Percentiles rank a stretch among this genome's conserved stretches.
phyloP scores from a whole-genome alignment of 2,888 invertebrate genomes.

The Lysandra coridon region DNA sequence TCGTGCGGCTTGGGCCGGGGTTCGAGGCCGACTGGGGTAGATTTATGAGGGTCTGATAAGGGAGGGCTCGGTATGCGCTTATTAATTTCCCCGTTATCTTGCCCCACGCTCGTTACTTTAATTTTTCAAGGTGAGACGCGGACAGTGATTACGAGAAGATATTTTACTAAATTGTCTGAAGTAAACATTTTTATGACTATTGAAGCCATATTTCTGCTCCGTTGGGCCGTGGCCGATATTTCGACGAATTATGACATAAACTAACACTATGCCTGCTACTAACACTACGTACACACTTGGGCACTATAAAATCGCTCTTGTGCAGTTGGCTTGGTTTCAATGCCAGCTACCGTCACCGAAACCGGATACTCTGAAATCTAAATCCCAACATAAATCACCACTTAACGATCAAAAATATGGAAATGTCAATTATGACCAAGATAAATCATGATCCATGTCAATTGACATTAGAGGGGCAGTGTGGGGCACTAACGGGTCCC shows the following conservation, averaged over 20 bases:
- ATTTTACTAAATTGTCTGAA: background rate
- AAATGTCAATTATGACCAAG: background rate
- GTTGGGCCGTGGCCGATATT: too few relatives aligned
- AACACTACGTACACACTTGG: too few relatives aligned
- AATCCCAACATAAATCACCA: background rate
- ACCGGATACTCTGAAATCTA: too few relatives aligned
- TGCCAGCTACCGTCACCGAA: too few relatives aligned
- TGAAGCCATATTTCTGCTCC: too few relatives aligned
- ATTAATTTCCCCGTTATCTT: slow-evolving; percentile 32
- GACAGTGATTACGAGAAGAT: background rate
- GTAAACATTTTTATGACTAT: too few relatives aligned
- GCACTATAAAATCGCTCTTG: too few relatives aligned
- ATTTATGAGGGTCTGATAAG: slow-evolving; percentile 29
- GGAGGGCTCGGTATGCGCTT: slow-evolving; percentile 25
- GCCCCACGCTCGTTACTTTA: background rate
- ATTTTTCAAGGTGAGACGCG: slow-evolving; percentile 12
- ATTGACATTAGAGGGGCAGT: background rate
- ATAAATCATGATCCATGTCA: slow-evolving; percentile 10
- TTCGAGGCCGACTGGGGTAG: slow-evolving; percentile 31
- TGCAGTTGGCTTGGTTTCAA: too few relatives aligned
- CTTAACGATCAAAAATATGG: slow-evolving; percentile 6
- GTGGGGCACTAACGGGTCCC: slow-evolving; percentile 6
- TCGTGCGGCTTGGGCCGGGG: slow-evolving; percentile 16
- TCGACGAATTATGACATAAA: too few relatives aligned
- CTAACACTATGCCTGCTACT: too few relatives aligned